Conservation (phyloP, 1,140 invertebrate species). For the Micrasema minimum region DNA sequence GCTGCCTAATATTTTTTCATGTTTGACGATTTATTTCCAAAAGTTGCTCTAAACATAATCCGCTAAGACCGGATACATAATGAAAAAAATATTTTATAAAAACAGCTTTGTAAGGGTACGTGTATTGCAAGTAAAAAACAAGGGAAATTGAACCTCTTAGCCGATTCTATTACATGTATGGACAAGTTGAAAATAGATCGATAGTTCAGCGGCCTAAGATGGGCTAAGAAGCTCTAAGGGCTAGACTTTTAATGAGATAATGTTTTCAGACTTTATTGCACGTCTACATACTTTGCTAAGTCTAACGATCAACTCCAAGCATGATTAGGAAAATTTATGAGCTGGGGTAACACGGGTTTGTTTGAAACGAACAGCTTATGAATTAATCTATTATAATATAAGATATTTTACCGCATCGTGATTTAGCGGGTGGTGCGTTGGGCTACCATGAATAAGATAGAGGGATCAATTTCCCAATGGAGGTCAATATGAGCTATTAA, state of each 20-base stretch:
- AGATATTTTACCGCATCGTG: not conserved
- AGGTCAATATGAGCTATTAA: not conserved
- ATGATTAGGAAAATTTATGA: not conserved
- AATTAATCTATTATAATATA: not conserved
- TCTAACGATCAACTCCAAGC: not conserved
- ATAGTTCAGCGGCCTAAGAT: conserved; percentile 47
- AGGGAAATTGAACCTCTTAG: no score
- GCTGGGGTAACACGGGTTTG: no score
- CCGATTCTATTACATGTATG: conserved; percentile 50
- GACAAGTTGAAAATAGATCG: conserved; percentile 50
- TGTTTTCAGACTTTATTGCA: conserved; percentile 10
- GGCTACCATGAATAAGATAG: not conserved
- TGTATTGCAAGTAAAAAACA: no score
- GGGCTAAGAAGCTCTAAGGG: conserved; percentile 8
- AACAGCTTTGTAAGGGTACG: no score
- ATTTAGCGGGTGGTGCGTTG: not conserved
- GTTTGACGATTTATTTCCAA: no score
- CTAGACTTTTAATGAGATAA: conserved; percentile 36
- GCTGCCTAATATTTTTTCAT: no score
- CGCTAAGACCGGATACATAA: no score
- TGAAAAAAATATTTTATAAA: no score
- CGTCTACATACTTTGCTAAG: not conserved
- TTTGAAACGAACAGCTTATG: no score
- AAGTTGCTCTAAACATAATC: no score
- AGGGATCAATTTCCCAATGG: not conserved